phyloP scores from a whole-genome alignment of 2,888 invertebrate species.

The Clivina fossor region DNA sequence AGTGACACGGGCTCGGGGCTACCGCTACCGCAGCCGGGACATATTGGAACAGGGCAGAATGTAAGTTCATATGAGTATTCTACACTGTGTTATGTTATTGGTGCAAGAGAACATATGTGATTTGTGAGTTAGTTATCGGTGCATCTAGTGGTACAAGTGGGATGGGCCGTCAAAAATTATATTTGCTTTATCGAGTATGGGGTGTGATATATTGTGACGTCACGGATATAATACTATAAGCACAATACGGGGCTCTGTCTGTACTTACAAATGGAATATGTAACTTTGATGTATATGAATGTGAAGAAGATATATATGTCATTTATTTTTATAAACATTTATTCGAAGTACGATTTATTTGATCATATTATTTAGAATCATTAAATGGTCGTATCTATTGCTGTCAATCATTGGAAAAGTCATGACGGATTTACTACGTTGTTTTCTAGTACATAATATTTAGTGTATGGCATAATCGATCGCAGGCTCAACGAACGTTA shows the following conservation, averaged over 20 bases:
- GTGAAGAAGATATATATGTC: too few species aligned
- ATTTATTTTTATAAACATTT: too few species aligned
- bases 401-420: too few species aligned
- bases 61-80: conserved; percentile 46
- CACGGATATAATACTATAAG: conserved; percentile 9
- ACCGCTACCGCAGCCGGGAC: conserved; percentile 53
- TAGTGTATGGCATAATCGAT: conserved; percentile 45
- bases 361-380: too few species aligned
- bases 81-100: conserved; percentile 14
- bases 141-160: conserved; percentile 32
- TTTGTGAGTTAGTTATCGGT: conserved; percentile 28
- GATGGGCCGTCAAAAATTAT: conserved; percentile 38
- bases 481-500: conserved; percentile 44
- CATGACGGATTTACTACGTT: conserved; percentile 9
- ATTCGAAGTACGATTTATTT: too few species aligned
- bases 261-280: conserved; percentile 1
- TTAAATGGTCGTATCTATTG: too few species aligned
- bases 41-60: conserved; percentile 53
- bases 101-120: conserved; percentile 19
- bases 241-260: neutral
- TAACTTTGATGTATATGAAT: too few species aligned
- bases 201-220: conserved; percentile 36
- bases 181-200: conserved; percentile 29
- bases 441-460: conserved; percentile 29
- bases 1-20: conserved; percentile 51